Base-by-base conservation (phyloP, 2,888 invertebrate genomes). In the Callimorpha dominula region DNA sequence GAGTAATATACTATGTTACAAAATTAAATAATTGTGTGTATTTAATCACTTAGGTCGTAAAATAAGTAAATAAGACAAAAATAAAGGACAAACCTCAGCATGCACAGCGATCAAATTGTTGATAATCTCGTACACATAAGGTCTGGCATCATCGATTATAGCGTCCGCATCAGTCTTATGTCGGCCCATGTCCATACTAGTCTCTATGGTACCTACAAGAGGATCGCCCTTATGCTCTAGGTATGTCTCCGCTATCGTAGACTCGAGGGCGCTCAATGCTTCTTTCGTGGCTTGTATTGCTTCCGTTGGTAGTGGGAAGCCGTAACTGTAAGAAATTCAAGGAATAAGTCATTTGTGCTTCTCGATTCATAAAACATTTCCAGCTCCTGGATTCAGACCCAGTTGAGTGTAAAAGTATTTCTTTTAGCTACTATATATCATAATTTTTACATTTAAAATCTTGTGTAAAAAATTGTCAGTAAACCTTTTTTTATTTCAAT, bases 141-240 rank as follows among this genome's bases (percentile, higher is more conserved):
- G 98, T 69, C 98, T 95, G 15, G 99, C 96, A 89, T 98, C 98
- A 8, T 96, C 97, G 0, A 98, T 97, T 68, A 97, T 96, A 68
- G 97, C 96, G 83, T 98, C 97, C 0, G 97, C 97, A 85, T 98
- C 97, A 97, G 99, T 98, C 88, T 98, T 98, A 88, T 99, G 98
- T 74, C 97, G 96, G 0, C 99, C 99, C 88, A 98, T 96, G 92
- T 99, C 99, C 99, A 99, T 99, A 78, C 98, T 98, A 9, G 98
- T 98, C 92, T 99, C 99, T 79, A 99, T 99, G 9, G 98, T 98
- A n/a, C 99, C 99, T 43, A 99, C 98, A 15, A 99, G 96, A 0
- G 99, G 99, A 94, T 99, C 99, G 65, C 98, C 98, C 88, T 99
- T 99, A 87, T 98, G 97, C 90, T 99, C 99, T 68, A 98, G 95